phyloP scores from a whole-genome alignment of 2,113 vertebrate genomes.

The Thamnophis sirtalis region DNA sequence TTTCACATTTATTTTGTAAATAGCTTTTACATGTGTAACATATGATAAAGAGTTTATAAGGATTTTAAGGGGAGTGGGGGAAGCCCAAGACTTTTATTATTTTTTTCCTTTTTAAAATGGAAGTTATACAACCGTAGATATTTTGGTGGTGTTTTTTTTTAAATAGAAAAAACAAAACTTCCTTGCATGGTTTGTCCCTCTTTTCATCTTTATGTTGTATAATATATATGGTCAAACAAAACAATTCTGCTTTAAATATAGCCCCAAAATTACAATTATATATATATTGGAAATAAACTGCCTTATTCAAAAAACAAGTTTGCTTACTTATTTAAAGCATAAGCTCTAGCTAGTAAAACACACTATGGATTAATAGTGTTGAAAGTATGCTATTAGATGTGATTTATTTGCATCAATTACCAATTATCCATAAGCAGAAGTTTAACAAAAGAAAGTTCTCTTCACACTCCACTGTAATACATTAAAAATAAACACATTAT shows the following conservation, averaged over 20 bases:
- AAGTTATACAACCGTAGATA: constrained; percentile 67
- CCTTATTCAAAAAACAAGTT: constrained; percentile 56
- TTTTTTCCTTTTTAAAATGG: constrained; percentile 71
- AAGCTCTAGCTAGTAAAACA: neutral
- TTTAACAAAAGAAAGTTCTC: neutral
- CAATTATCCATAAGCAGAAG: neutral
- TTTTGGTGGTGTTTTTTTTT: constrained; percentile 19
- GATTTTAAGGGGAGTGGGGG: constrained; percentile 63
- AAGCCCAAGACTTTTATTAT: constrained; percentile 61
- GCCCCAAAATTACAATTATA: constrained; percentile 50
- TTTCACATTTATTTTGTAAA: constrained; percentile 78
- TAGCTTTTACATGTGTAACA: constrained; percentile 83
- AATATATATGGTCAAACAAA: constrained; percentile 20
- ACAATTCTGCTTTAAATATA: constrained; percentile 58
- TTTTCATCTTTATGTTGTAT: constrained; percentile 22
- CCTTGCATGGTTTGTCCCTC: constrained; percentile 35
- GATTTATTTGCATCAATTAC: neutral
- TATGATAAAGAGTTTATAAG: constrained; percentile 88
- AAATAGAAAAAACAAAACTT: constrained; percentile 29
- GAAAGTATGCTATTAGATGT: neutral
- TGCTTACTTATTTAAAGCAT: constrained; percentile 29
- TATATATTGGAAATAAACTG: constrained; percentile 76
- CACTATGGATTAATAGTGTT: neutral
- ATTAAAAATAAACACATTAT: neutral
- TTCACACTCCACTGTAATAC: neutral